phyloP scores from a whole-genome alignment of 2,797 vertebrate genomes.

The Borostomias antarcticus region DNA sequence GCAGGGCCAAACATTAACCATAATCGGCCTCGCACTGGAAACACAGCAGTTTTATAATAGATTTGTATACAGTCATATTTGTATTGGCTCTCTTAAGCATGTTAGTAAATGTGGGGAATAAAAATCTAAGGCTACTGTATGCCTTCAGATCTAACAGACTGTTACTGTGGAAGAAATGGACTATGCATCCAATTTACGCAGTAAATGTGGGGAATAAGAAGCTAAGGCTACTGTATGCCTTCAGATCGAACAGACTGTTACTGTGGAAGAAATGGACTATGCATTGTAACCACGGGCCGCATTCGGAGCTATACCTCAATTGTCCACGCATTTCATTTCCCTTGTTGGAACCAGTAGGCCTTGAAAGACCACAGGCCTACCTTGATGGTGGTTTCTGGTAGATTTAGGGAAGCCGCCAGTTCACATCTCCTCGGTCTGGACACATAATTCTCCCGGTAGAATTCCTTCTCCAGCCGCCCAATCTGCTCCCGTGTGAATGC shows the following conservation, averaged over 20 bases:
- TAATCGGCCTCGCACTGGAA: background rate
- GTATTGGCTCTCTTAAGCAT: background rate
- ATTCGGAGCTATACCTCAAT: background rate
- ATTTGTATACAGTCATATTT: slow-evolving; percentile 4
- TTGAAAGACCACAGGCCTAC: slow-evolving; percentile 63
- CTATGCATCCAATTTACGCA: too few relatives aligned
- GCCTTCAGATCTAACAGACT: too few relatives aligned
- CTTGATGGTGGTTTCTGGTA: slow-evolving; percentile 98
- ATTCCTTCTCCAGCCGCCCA: slow-evolving; percentile 94
- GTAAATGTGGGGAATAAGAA: background rate
- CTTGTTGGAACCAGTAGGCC: background rate
- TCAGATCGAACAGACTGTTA: too few relatives aligned
- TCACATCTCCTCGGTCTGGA: slow-evolving; percentile 96
- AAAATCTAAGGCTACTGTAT: too few relatives aligned
- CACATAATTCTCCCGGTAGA: slow-evolving; percentile 98
- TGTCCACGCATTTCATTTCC: background rate
- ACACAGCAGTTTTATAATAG: background rate
- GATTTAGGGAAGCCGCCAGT: slow-evolving; percentile 92
- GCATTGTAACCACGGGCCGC: background rate
- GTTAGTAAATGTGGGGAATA: background rate
- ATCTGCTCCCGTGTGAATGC: slow-evolving; percentile 98
- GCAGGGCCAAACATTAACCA: slow-evolving; percentile 65
- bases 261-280: too few relatives aligned
- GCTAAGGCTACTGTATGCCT: too few relatives aligned
- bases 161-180: too few relatives aligned